Percentiles rank a stretch among this genome's conserved stretches.
Conservation (phyloP, 2,888 invertebrate species). For the Drosophila prostipennis region DNA sequence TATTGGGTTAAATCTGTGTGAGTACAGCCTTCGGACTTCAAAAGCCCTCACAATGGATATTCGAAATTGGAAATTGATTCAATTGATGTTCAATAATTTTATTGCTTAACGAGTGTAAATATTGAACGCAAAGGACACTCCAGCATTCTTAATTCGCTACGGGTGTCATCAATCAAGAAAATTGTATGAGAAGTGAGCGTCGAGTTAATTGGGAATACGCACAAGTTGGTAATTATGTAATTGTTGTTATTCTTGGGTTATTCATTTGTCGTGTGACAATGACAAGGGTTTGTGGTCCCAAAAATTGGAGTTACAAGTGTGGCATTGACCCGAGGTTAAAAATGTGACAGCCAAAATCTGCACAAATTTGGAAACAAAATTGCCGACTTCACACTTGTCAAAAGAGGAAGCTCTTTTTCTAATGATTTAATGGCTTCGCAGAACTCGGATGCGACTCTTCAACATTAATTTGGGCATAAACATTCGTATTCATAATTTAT, state of each 20-base stretch:
- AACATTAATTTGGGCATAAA: neutral
- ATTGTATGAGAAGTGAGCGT: conserved; percentile 35
- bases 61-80: conserved; percentile 61
- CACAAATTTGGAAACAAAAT: conserved; percentile 14
- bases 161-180: conserved; percentile 67
- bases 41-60: conserved; percentile 40
- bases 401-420: conserved; percentile 4
- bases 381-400: conserved; percentile 6
- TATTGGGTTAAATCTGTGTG: conserved; percentile 70
- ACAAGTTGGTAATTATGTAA: conserved; percentile 75
- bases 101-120: conserved; percentile 74
- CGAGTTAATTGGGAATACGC: conserved; percentile 68
- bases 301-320: conserved; percentile 9
- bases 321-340: conserved; percentile 23
- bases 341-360: conserved; percentile 37
- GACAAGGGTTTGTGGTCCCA: conserved; percentile 39
- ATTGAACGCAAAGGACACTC: conserved; percentile 59
- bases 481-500: neutral
- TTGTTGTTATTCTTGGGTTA: conserved; percentile 48
- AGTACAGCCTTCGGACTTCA: conserved; percentile 52
- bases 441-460: conserved; percentile 2
- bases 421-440: conserved; percentile 29
- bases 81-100: conserved; percentile 54
- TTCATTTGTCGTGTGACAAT: conserved; percentile 47
- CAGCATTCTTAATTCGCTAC: conserved; percentile 45